Evolutionary conservation across 92 coral and sea anemone genomes (phyloP).

Genomic region (Micromussa lordhowensis): DNA sequence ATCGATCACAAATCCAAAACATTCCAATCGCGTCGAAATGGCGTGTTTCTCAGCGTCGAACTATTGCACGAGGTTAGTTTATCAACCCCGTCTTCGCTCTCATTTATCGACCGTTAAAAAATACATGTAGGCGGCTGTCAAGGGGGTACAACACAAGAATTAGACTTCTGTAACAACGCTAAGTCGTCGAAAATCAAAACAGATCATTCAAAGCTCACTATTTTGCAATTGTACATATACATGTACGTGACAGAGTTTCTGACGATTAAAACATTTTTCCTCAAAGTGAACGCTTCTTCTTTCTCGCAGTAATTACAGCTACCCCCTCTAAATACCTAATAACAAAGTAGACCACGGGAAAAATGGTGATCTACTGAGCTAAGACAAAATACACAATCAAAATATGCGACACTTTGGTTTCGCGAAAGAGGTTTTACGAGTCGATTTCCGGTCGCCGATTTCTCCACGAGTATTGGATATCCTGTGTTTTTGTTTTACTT

Average conservation of each 20-base stretch:
- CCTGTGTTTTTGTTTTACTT: neutral
- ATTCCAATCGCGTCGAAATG: constrained; percentile 11
- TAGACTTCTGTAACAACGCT: neutral
- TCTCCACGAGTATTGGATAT: neutral
- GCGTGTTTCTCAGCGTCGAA: neutral
- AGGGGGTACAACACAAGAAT: neutral
- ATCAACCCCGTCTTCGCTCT: neutral
- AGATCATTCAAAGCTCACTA: neutral
- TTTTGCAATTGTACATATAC: too few species aligned
- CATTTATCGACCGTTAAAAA: neutral
- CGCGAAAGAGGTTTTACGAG: neutral
- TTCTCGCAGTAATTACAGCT: neutral
- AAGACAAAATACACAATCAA: neutral
- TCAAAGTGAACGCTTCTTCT: neutral
- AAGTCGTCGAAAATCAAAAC: neutral
- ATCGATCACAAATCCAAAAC: constrained; percentile 28
- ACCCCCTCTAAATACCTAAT: neutral
- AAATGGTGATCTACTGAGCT: neutral
- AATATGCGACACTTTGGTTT: neutral
- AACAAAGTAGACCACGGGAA: neutral
- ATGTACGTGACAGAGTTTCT: neutral
- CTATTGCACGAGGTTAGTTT: neutral
- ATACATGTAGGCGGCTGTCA: neutral
- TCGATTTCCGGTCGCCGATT: constrained; percentile 34
- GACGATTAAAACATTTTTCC: neutral